A percentile compares a stretch with the other conserved stretches of the same genome.
phyloP scores from a whole-genome alignment of 2,888 invertebrate species.

The Branchipolynoe longqiensis region DNA sequence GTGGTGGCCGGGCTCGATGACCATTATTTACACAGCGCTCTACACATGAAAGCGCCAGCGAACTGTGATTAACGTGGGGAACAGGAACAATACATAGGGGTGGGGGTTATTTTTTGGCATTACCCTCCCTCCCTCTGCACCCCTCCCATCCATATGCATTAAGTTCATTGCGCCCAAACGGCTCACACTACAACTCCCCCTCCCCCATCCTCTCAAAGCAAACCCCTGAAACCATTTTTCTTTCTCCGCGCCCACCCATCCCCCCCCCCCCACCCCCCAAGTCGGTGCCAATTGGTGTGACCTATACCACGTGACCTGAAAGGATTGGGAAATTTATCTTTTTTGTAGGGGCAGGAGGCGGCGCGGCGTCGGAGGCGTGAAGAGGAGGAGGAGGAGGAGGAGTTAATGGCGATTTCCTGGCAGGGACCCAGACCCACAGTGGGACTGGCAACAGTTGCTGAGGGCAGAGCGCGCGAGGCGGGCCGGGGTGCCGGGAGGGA shows the following conservation, averaged over 20 bases:
- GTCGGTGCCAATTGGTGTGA: conserved; percentile 47
- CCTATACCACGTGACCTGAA: conserved; percentile 51
- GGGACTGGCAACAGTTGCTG: not conserved
- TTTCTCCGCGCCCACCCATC: too few species aligned
- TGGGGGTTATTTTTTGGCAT: conserved; percentile 14
- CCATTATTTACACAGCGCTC: conserved; percentile 29
- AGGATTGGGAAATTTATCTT: conserved; percentile 51
- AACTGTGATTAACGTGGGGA: conserved; percentile 24
- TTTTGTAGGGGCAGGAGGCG: conserved; percentile 18
- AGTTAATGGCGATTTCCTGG: conserved; percentile 38
- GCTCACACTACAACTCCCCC: not conserved
- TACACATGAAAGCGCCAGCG: conserved; percentile 32
- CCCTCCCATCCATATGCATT: not conserved
- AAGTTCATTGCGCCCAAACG: not conserved
- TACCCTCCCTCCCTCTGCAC: not conserved
- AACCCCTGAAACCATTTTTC: too few species aligned
- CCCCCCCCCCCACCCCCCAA: not conserved
- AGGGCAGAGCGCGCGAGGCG: not conserved
- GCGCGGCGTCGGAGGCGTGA: not conserved
- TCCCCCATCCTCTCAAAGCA: too few species aligned
- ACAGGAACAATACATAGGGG: conserved; percentile 28
- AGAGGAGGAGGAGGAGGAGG: conserved; percentile 4
- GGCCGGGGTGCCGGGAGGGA: not conserved
- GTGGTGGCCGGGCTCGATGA: not conserved
- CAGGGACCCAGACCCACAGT: not conserved